Evolutionary conservation across 2,888 invertebrate species (phyloP).

Genomic region (Drosophila hamatofila): DNA sequence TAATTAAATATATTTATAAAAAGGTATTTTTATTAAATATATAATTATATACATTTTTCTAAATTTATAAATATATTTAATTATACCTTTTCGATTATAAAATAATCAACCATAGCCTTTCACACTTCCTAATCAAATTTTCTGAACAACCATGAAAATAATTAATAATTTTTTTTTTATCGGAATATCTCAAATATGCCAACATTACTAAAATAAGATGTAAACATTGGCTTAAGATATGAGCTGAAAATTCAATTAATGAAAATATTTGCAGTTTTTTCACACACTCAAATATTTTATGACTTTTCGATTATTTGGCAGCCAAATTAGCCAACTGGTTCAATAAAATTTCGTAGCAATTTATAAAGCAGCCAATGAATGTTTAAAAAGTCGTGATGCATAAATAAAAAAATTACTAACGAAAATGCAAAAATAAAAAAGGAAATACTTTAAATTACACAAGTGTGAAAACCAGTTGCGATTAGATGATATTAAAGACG

Average conservation of each 20-base stretch:
- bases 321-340: conserved; percentile 27
- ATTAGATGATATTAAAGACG: conserved; percentile 30
- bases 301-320: conserved; percentile 16
- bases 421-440: conserved; percentile 6
- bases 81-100: background rate
- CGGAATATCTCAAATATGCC: background rate
- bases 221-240: conserved; percentile 3
- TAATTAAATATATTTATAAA: background rate
- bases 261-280: conserved; percentile 4
- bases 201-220: background rate
- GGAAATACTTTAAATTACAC: conserved; percentile 35
- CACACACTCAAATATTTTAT: conserved; percentile 22
- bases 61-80: background rate
- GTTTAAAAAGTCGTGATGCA: conserved; percentile 47
- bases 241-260: conserved; percentile 12
- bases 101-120: background rate
- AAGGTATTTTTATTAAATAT: too few relatives aligned
- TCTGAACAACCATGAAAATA: conserved; percentile 6
- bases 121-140: background rate
- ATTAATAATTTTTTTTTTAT: conserved; percentile 1
- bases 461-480: conserved; percentile 60
- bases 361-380: conserved; percentile 8
- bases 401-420: conserved; percentile 63
- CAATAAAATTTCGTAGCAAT: conserved; percentile 13
- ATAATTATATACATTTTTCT: background rate